phyloP scores from a whole-genome alignment of 2,888 invertebrate genomes.

The Ptychoptera contaminata region DNA sequence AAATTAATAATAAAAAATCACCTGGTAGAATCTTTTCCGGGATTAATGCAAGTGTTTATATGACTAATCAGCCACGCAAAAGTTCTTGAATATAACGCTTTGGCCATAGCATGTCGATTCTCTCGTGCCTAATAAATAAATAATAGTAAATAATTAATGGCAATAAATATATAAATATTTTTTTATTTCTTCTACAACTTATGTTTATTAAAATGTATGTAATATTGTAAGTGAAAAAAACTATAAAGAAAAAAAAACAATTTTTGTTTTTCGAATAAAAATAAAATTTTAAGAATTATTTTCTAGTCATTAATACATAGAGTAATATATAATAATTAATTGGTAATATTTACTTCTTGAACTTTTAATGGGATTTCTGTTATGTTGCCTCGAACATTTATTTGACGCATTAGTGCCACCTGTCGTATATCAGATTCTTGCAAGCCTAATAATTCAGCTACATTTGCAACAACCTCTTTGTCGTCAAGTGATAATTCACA shows the following conservation, averaged over 20 bases:
- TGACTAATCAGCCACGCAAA: conserved; percentile 88
- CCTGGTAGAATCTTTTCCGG: conserved; percentile 57
- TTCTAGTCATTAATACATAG: background rate
- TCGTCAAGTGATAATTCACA: conserved; percentile 59
- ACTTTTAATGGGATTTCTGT: conserved; percentile 81
- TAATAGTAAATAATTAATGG: too few relatives aligned
- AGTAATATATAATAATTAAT: too few relatives aligned
- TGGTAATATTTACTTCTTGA: conserved; percentile 46
- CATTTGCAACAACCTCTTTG: conserved; percentile 52
- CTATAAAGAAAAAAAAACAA: conserved; percentile 1
- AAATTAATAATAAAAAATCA: background rate
- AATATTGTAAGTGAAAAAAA: background rate
- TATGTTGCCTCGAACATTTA: conserved; percentile 83
- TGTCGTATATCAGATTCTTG: conserved; percentile 57
- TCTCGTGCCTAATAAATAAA: conserved; percentile 50
- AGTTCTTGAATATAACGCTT: conserved; percentile 74
- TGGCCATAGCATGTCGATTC: conserved; percentile 86
- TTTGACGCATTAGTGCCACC: conserved; percentile 63
- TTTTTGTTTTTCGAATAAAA: conserved; percentile 1
- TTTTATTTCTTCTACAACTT: too few relatives aligned
- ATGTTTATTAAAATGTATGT: too few relatives aligned
- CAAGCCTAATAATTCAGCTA: conserved; percentile 59
- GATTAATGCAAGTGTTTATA: conserved; percentile 83
- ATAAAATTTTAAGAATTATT: conserved; percentile 2
- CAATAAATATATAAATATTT: background rate